Evolutionary conservation across 2,113 vertebrate species (phyloP).

Genomic region (Cololabis saira): DNA sequence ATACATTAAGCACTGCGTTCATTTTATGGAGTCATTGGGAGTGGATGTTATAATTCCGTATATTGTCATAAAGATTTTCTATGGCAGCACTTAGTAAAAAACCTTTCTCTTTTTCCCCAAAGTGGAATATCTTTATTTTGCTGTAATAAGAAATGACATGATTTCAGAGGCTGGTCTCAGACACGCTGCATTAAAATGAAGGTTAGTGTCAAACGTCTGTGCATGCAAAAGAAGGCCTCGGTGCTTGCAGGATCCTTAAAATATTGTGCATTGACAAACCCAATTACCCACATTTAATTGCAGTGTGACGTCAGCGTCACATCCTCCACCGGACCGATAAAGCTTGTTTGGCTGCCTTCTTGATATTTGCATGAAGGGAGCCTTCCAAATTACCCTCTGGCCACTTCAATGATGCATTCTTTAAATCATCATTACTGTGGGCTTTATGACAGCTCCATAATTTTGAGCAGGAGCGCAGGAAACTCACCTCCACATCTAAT

Average conservation of each 20-base stretch:
- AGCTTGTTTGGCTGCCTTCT: background rate
- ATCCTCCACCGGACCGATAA: background rate
- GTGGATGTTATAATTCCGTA: no score
- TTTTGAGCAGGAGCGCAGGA: constrained; percentile 4
- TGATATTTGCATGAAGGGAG: background rate
- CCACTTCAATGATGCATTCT: background rate
- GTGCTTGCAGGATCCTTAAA: background rate
- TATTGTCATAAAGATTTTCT: no score
- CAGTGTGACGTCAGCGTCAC: background rate
- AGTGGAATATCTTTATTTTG: no score
- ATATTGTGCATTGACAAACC: background rate
- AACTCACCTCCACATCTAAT: constrained; percentile 34
- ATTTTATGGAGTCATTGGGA: no score
- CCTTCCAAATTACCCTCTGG: background rate
- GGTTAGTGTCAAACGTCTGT: no score
- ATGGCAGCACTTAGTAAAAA: no score
- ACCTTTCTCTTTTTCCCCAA: no score
- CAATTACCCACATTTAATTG: background rate
- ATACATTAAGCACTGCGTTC: no score
- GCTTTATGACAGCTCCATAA: constrained; percentile 11
- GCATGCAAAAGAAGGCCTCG: background rate
- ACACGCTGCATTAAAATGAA: no score
- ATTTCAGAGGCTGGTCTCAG: no score
- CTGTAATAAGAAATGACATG: no score
- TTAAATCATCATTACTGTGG: constrained; percentile 24